Evolutionary conservation across 2,113 vertebrate species (phyloP), one percentile per base, ranked within the genome.

Genomic region (Chroicocephalus ridibundus): DNA sequence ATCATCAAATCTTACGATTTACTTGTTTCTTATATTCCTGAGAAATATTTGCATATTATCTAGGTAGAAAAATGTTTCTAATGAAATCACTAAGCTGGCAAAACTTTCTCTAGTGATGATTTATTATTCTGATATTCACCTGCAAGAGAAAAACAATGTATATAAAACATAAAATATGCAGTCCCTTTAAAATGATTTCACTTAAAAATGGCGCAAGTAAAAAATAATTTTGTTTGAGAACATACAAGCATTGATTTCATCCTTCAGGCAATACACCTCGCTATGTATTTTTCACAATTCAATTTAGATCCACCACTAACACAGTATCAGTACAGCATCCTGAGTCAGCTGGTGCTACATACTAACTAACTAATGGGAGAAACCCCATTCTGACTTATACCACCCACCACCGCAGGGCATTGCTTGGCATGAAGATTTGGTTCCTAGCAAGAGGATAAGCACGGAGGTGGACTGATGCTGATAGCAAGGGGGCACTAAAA

Each of bases 181-280:
- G 10, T 32, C 24, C 26, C 47, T 89, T 96, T 87, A 77, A 91
- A 96, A 88, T 36, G 3, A 31, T 75, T 79, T 72, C 36, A 47
- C 52, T 94, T 75, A 32, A 82, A 90, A 90, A 83, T 32, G 24
- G 32, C 57, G 15, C 32, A 85, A 92, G 54, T 55, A 22, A 64
- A 76, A 95, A 93, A 75, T 70, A 69, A 90, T 86, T 95, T 80
- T 74, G 60, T 62, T 86, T 90, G 86, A 95, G 61, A 82, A 55
- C 25, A 86, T 13, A 79, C 49, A 88, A 80, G 36, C 70, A 90
- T 13, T 74, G 81, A 78, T 93, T 95, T 86, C 58, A 51, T 54
- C 75, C 88, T 85, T 65, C 55, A 78, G 81, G 81, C 81, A 88
- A 93, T 27, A 55, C 24, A 31, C 4, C 32, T 80, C 40, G 64